Base-by-base conservation (phyloP, 2,888 invertebrate genomes). In the Ypsolopha sequella region DNA sequence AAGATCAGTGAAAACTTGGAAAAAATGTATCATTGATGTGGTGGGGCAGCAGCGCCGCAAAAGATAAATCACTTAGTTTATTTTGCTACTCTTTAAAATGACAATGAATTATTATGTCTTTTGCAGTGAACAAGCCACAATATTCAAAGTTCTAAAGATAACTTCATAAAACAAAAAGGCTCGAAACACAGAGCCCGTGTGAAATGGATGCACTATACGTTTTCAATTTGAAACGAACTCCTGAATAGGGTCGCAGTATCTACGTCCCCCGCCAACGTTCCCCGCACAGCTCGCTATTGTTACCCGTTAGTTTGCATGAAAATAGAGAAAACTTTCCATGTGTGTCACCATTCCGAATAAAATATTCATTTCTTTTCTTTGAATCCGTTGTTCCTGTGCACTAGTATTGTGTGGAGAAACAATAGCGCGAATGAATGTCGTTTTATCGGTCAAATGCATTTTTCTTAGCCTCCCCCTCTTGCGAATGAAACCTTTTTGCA, bases 271-370 rank as follows among this genome's bases (percentile, higher is more conserved):
- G 7, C 51, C 8, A n/a, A 33, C 38, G 59, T 55, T 61, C 67
- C 64, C 9, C 39, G 11, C 58, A 51, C 43, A 64, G 57, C 62
- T 66, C 60, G 63, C 75, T 58, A 76, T 81, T 81, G 80, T 80
- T 77, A 67, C 68, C 68, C 73, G 66, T 71, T 76, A 76, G 74
- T 80, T 81, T 77, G 77, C 74, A 79, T 80, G 76, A 76, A 81
- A 80, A 80, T 73, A 77, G 71, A 75, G 73, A 76, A 78, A 77
- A 78, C 70, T 76, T 70, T 73, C 69, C 73, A 76, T 77, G 75
- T 80, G 70, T 80, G 79, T 75, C 77, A 73, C 68, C 66, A 68
- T 70, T 76, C 73, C 71, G 66, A 79, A 81, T 81, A 80, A 79
- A 80, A 78, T 79, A 79, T 79, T 77, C 56, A 74, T 77, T 75